phyloP scores from a whole-genome alignment of 1,140 invertebrate genomes.

The Leptinotarsa defecta region DNA sequence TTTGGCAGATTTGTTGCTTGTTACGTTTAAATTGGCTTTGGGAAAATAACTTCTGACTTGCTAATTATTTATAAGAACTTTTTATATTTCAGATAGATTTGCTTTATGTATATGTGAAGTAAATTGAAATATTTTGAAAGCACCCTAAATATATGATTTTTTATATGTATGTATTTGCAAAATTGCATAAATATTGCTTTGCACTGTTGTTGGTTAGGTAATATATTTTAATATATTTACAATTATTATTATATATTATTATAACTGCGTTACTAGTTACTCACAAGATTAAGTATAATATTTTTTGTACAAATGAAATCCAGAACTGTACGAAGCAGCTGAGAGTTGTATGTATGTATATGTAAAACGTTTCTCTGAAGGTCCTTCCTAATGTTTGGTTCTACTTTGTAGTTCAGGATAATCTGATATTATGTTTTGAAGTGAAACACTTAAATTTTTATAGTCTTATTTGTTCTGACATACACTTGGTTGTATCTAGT shows the following conservation, averaged over 20 bases:
- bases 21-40: constrained; percentile 40
- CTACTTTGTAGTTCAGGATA: too few species aligned
- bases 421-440: too few species aligned
- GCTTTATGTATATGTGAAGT: constrained; percentile 29
- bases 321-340: constrained; percentile 26
- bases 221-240: constrained; percentile 40
- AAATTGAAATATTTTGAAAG: constrained; percentile 29
- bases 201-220: constrained; percentile 41
- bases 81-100: constrained; percentile 30
- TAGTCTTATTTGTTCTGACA: neutral
- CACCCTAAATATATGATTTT: constrained; percentile 25
- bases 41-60: constrained; percentile 8
- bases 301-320: constrained; percentile 32
- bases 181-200: constrained; percentile 35
- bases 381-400: neutral
- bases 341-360: constrained; percentile 25
- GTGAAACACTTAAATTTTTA: too few species aligned
- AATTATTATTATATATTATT: constrained; percentile 35
- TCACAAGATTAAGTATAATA: constrained; percentile 26
- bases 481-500: neutral
- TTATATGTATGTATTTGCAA: constrained; percentile 21
- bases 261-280: constrained; percentile 42
- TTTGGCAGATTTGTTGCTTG: constrained; percentile 44
- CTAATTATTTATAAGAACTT: constrained; percentile 25
- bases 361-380: constrained; percentile 21